A percentile compares a stretch with the other conserved stretches of the same genome.
Conservation (phyloP, 2,113 vertebrate species). For the Picathartes gymnocephalus region DNA sequence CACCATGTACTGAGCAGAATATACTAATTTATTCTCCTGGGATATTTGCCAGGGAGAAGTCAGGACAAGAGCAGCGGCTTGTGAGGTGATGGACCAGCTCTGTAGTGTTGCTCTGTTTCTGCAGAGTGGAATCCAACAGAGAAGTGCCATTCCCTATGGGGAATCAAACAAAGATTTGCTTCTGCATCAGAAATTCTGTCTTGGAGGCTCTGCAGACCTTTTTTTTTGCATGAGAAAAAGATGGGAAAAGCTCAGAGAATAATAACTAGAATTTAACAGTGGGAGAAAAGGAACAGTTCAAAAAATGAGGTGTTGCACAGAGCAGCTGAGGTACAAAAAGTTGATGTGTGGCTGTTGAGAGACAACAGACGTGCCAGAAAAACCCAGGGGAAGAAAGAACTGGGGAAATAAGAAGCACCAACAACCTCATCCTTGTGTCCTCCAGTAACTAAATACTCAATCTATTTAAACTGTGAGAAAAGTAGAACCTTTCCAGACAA, state of each 20-base stretch:
- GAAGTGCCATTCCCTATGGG: not conserved
- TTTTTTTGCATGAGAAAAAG: not conserved
- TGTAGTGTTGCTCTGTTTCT: not conserved
- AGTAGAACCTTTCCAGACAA: not conserved
- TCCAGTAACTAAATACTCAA: not conserved
- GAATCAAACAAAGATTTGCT: not conserved
- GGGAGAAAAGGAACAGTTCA: not conserved
- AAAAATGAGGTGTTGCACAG: not conserved
- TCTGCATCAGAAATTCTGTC: not conserved
- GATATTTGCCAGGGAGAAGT: not conserved
- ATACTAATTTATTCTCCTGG: not conserved
- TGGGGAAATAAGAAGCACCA: not conserved
- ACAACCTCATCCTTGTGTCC: not conserved
- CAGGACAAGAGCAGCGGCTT: not conserved
- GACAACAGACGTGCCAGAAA: not conserved
- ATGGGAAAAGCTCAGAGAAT: conserved; percentile 25
- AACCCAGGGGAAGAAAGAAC: not conserved
- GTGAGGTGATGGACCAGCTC: not conserved
- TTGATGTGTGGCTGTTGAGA: not conserved
- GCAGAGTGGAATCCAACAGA: not conserved
- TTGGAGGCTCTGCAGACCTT: not conserved
- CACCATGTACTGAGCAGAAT: too few species aligned
- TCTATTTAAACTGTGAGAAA: not conserved
- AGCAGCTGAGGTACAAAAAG: not conserved
- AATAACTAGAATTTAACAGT: not conserved